Evolutionary conservation across 2,797 vertebrate genomes (phyloP), one percentile per base, ranked within the genome.

Genomic region (Sebastes wilsoni): DNA sequence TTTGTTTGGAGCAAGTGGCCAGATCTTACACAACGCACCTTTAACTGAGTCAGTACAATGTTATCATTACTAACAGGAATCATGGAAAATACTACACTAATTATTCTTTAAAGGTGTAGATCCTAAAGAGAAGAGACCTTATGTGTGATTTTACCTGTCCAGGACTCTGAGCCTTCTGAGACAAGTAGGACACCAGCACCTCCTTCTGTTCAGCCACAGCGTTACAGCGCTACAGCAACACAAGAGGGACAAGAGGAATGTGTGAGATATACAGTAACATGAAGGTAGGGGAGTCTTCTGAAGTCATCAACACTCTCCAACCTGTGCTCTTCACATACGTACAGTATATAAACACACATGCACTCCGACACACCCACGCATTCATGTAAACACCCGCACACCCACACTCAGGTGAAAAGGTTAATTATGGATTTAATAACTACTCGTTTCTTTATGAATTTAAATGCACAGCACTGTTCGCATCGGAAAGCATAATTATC

Each of bases 381-480:
- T 66, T 74, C 75, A 56, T 11, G 71, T 10, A 36, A 71, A 65
- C 36, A 59, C 27, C 11, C 3, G 10, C 28, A 32, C 62, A 32
- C 28, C n/a, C 38, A 66, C 73, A 8, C 77, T 42, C 65, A 32
- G 95, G 96, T 94, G 94, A 96, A 97, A 59, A 97, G 96, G 96
- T 97, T 97, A 97, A 97, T 97, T 97, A 97, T 96, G 96, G 95
- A 96, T 96, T 96, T 97, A 97, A 97, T 96, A 96, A 97, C 97
- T 94, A 92, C 96, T 96, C 92, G 88, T 96, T 97, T 97, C 97
- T 97, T 97, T 96, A 97, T 96, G 95, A 97, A 97, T 97, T 97
- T 97, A 97, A 97, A 97, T 95, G 96, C 96, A 96, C 95, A 96
- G 96, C 95, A 95, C 94, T 49, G 46, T 20, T 96, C 96, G 95